Base-by-base conservation (phyloP, 2,888 invertebrate species). In the Agonopterix subpropinquella region DNA sequence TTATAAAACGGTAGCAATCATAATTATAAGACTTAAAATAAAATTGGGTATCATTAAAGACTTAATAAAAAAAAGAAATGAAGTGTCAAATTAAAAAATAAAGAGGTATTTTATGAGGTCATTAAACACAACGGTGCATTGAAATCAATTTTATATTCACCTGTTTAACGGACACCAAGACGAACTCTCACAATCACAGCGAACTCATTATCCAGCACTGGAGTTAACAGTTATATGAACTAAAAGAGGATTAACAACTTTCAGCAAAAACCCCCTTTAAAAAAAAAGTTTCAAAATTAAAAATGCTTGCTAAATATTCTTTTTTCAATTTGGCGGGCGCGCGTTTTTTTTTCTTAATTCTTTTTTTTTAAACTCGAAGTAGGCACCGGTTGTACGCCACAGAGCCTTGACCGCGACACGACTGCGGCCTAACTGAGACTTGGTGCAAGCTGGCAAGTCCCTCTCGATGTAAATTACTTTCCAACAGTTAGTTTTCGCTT, bases 401-500 rank as follows among this genome's bases (percentile, higher is more conserved):
- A 68, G 67, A 75, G 80, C 82, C 85, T 87, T 85, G 86, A 85
- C 87, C 86, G 87, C 79, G 68, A 73, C 73, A 70, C 81, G 80
- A 74, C 80, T 78, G 73, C 77, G 79, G 81, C 68, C 73, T 64
- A 60, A 87, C 86, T 86, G 84, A 82, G 67, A 67, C 69, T 59
- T 63, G 65, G 66, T 67, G 72, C 73, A 57, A 62, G 70, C 59
- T 66, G 64, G 70, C 69, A 70, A 62, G 72, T 73, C 73, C 76
- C 73, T 66, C 65, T 58, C 67, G 58, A 76, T 76, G 79, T 77
- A 80, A 78, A 80, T 79, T 77, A 81, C 83, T 83, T 85, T 82
- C 84, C 81, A 77, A 86, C 87, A 78, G 85, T 85, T 83, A 85
- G 69, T 83, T 83, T 82, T 84, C 81, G 85, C 85, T 80, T 67